Evolutionary conservation across 2,113 vertebrate species (phyloP).

Genomic region (Aleadryas rufinucha): DNA sequence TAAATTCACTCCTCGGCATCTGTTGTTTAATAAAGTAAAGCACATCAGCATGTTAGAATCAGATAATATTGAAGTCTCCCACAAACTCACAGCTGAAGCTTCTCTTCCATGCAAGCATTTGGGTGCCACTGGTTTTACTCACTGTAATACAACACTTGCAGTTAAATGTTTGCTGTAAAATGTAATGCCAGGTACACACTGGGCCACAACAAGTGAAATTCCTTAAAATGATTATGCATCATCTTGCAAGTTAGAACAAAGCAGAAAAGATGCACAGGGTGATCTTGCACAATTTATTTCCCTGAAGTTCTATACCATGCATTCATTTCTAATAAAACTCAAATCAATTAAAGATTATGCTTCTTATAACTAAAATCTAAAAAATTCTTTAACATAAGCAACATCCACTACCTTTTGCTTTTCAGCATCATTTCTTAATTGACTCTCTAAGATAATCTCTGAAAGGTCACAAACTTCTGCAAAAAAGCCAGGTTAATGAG

Average conservation of each 20-base stretch:
- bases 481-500: background rate
- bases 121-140: slow-evolving; percentile 4
- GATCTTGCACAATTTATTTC: background rate
- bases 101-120: background rate
- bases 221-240: slow-evolving; percentile 5
- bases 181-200: background rate
- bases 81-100: slow-evolving; percentile 15
- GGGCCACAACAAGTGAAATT: slow-evolving; percentile 34
- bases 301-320: background rate
- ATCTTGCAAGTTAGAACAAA: slow-evolving; percentile 14
- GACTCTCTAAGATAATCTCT: background rate
- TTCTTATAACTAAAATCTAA: background rate
- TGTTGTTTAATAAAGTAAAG: slow-evolving; percentile 35
- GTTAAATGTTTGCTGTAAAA: background rate
- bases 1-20: slow-evolving; percentile 38
- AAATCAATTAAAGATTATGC: background rate
- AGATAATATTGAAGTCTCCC: slow-evolving; percentile 19
- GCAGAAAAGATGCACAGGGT: background rate
- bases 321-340: background rate
- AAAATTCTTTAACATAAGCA: background rate
- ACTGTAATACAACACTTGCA: slow-evolving; percentile 5
- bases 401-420: background rate
- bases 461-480: background rate
- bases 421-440: background rate
- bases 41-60: slow-evolving; percentile 38